Percentiles rank a stretch among this genome's conserved stretches.
Evolutionary conservation across 1,140 invertebrate species (phyloP).

Genomic region (Scylla paramamosain): DNA sequence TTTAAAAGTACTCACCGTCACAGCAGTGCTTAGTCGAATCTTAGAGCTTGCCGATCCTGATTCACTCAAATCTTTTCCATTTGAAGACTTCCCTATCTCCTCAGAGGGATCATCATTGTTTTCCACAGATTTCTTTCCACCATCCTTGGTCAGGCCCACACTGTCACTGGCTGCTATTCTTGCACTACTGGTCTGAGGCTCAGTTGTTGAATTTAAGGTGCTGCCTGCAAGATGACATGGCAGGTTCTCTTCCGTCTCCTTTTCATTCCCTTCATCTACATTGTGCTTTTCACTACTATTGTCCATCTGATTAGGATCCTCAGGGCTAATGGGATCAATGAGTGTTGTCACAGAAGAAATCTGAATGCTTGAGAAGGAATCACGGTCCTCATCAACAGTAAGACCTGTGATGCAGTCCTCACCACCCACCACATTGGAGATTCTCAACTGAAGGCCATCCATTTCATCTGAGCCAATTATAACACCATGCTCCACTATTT

Average conservation of each 20-base stretch:
- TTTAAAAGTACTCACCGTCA: conserved; percentile 42
- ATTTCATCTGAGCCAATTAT: conserved; percentile 73
- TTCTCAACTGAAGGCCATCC: conserved; percentile 75
- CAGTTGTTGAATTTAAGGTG: background rate
- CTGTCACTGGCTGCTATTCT: background rate
- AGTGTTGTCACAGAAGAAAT: conserved; percentile 75
- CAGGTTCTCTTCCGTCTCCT: background rate
- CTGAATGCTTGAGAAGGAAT: conserved; percentile 73
- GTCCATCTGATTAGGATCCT: conserved; percentile 57
- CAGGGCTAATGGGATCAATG: conserved; percentile 72
- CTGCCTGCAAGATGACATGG: background rate
- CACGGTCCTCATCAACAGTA: conserved; percentile 71
- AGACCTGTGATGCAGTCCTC: conserved; percentile 77
- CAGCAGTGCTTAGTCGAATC: conserved; percentile 54
- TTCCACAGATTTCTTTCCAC: background rate
- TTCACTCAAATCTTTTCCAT: background rate
- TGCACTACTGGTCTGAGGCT: background rate
- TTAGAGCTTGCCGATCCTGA: conserved; percentile 8
- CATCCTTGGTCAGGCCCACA: background rate
- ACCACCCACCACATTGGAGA: conserved; percentile 77
- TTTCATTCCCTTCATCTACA: background rate
- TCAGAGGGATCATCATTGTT: background rate
- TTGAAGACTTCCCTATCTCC: background rate
- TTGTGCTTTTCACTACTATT: background rate
- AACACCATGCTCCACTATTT: conserved; percentile 75